Conservation (phyloP, 2,888 invertebrate genomes). For the Mythimna pallens region DNA sequence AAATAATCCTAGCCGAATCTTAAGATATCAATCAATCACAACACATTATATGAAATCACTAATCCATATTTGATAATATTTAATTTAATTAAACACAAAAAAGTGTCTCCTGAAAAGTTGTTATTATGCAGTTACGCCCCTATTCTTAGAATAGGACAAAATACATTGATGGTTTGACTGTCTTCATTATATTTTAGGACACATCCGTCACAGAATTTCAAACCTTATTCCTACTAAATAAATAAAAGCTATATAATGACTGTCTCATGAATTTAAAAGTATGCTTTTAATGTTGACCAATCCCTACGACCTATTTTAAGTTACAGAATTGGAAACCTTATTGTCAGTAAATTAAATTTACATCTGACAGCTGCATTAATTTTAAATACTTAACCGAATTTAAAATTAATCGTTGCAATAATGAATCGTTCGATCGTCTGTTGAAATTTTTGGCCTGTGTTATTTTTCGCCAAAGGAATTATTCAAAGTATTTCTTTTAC, state of each 20-base stretch:
- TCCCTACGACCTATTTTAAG: slow-evolving; percentile 15
- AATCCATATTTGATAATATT: too few relatives aligned
- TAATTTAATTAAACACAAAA: too few relatives aligned
- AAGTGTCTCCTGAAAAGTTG: too few relatives aligned
- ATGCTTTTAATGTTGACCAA: too few relatives aligned
- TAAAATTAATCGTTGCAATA: slow-evolving; percentile 13
- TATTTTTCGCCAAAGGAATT: not conserved
- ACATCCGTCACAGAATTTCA: not conserved
- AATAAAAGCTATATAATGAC: not conserved
- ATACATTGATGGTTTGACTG: not conserved
- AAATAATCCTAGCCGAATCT: too few relatives aligned
- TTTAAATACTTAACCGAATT: slow-evolving; percentile 8
- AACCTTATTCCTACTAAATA: not conserved
- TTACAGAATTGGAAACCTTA: slow-evolving; percentile 18
- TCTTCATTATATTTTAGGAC: not conserved
- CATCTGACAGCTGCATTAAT: not conserved
- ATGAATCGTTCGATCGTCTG: not conserved
- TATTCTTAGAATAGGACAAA: too few relatives aligned
- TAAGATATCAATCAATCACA: too few relatives aligned
- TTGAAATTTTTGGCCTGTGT: not conserved
- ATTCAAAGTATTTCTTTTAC: slow-evolving; percentile 6
- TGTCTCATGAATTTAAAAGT: not conserved
- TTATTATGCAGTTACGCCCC: too few relatives aligned
- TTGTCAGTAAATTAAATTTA: not conserved
- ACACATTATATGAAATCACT: too few relatives aligned